A percentile compares a stretch with the other conserved stretches of the same genome.
These are phyloP conservation scores for Lycaena phlaeas DNA, from an alignment of 2,888 invertebrate species.

Conservation along the genomic window DNA sequence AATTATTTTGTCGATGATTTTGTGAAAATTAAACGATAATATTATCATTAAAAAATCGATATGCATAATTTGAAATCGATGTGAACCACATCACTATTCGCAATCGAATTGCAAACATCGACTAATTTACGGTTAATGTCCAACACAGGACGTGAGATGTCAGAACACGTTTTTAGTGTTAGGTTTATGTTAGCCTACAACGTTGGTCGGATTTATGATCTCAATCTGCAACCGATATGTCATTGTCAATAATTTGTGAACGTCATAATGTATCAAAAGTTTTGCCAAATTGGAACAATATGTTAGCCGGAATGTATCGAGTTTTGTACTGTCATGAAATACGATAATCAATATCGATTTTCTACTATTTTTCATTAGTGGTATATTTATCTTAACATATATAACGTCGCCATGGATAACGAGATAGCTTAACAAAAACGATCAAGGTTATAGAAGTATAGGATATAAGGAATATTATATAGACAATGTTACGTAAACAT, in stretches of 20 bases:
- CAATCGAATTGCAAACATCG: not conserved
- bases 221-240: constrained; percentile 36
- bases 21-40: too few species aligned
- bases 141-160: not conserved
- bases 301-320: not conserved
- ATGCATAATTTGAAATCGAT: too few species aligned
- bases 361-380: too few species aligned
- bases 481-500: too few species aligned
- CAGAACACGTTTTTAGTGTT: constrained; percentile 3
- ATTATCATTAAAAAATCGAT: too few species aligned
- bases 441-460: too few species aligned
- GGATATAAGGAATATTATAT: too few species aligned
- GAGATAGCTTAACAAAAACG: too few species aligned
- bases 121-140: not conserved
- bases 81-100: not conserved
- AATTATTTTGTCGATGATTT: too few species aligned
- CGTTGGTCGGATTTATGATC: constrained; percentile 31
- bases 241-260: constrained; percentile 34
- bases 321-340: not conserved
- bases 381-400: too few species aligned
- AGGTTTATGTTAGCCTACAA: constrained; percentile 29
- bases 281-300: not conserved
- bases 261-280: constrained; percentile 11
- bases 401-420: too few species aligned
- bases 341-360: too few species aligned